phyloP scores from a whole-genome alignment of 2,888 invertebrate genomes.

The Timema podura region DNA sequence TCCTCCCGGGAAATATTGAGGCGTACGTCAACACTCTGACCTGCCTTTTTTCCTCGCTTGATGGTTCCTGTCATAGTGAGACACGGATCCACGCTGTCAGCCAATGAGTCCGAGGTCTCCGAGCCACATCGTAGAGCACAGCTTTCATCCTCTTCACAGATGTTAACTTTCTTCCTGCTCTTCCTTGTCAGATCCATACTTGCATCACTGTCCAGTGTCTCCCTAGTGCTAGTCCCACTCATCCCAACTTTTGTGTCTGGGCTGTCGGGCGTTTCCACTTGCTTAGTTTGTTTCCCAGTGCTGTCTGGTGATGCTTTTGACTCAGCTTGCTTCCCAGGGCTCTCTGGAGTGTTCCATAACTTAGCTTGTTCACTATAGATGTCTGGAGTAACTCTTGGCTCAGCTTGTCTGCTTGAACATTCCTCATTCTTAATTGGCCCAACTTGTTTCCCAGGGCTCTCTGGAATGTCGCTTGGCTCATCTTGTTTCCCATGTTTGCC shows the following conservation, averaged over 20 bases:
- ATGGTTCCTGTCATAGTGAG: conserved; percentile 70
- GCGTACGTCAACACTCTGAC: conserved; percentile 67
- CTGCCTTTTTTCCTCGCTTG: conserved; percentile 66
- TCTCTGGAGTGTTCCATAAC: too few species aligned
- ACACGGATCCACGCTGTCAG: conserved; percentile 56
- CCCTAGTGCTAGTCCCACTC: neutral
- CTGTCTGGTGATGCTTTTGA: too few species aligned
- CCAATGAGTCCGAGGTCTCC: conserved; percentile 50
- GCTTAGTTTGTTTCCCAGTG: too few species aligned
- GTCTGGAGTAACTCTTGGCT: too few species aligned
- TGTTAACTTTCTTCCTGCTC: conserved; percentile 59
- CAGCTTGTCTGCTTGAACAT: too few species aligned
- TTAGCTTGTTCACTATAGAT: too few species aligned
- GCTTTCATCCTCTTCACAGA: conserved; percentile 50
- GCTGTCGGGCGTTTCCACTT: too few species aligned
- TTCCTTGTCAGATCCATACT: conserved; percentile 35
- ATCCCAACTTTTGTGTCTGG: neutral
- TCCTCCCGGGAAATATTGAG: conserved; percentile 68
- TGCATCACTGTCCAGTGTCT: conserved; percentile 16
- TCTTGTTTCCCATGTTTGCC: too few species aligned
- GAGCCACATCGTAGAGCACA: conserved; percentile 41
- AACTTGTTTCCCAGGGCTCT: too few species aligned
- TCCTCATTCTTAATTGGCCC: too few species aligned
- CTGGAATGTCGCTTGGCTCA: too few species aligned
- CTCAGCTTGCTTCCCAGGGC: too few species aligned